Conservation (phyloP, 2,113 vertebrate genomes). For the Carettochelys insculpta region DNA sequence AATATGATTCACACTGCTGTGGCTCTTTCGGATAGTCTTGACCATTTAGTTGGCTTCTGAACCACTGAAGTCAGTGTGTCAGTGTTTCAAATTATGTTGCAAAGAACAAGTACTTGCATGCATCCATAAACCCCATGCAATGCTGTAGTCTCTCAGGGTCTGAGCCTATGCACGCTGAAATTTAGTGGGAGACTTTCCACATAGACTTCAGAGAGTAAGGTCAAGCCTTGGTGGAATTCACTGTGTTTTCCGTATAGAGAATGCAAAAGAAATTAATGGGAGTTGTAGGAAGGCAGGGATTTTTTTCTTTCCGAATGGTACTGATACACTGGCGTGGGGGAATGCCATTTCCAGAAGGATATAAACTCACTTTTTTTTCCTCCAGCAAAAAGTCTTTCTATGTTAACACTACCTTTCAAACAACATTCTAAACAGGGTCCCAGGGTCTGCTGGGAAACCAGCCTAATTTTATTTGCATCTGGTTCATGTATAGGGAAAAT, state of each 20-base stretch:
- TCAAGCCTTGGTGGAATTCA: neutral
- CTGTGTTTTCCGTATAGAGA: neutral
- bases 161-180: neutral
- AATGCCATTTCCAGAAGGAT: neutral
- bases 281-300: fast-evolving
- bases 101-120: neutral
- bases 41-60: neutral
- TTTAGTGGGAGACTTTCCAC: neutral
- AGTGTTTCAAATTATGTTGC: neutral
- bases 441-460: neutral
- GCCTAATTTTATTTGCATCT: neutral
- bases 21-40: neutral
- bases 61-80: neutral
- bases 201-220: too few species aligned
- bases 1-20: neutral
- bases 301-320: neutral
- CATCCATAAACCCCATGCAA: neutral
- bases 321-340: neutral
- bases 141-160: neutral
- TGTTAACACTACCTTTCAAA: neutral
- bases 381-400: neutral
- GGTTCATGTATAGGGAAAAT: neutral
- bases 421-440: neutral
- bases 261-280: neutral
- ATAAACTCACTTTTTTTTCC: neutral